These are phyloP conservation scores for Chionoecetes opilio DNA, from an alignment of 1,140 invertebrate genomes.

Conservation along the genomic window DNA sequence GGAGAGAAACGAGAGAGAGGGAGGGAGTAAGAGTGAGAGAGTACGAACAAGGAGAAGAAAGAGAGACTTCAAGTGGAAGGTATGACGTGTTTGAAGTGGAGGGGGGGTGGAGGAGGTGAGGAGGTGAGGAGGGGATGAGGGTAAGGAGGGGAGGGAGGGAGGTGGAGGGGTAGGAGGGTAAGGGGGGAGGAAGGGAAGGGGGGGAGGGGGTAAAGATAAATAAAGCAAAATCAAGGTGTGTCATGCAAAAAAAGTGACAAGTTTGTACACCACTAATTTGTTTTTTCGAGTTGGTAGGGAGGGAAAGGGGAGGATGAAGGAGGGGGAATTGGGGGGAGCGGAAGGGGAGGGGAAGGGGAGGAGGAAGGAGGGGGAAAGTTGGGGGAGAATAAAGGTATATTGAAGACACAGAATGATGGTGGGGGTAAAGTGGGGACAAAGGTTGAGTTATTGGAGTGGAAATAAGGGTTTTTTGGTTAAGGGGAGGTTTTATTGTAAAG, in stretches of 20 bases:
- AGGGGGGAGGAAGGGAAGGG: not conserved
- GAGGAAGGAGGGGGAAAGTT: not conserved
- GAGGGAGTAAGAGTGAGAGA: not conserved
- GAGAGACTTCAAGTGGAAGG: not conserved
- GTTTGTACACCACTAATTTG: not conserved
- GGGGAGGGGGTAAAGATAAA: not conserved
- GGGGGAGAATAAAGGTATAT: not conserved
- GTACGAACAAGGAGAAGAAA: not conserved
- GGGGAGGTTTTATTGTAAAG: no score
- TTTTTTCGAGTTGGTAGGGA: not conserved
- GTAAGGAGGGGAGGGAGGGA: not conserved
- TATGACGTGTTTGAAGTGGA: no score
- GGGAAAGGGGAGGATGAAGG: no score
- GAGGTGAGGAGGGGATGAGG: not conserved
- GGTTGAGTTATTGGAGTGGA: not conserved
- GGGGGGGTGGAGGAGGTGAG: no score
- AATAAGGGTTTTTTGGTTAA: not conserved
- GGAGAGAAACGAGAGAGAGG: not conserved
- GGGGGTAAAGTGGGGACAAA: no score
- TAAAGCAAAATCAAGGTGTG: not conserved
- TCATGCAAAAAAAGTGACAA: not conserved
- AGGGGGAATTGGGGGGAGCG: not conserved
- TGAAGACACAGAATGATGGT: not conserved
- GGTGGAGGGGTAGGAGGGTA: not conserved
- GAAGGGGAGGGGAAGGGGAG: not conserved